Evolutionary conservation across 2,113 vertebrate genomes (phyloP), one percentile per base, ranked within the genome.

Genomic region (Microcebus murinus): DNA sequence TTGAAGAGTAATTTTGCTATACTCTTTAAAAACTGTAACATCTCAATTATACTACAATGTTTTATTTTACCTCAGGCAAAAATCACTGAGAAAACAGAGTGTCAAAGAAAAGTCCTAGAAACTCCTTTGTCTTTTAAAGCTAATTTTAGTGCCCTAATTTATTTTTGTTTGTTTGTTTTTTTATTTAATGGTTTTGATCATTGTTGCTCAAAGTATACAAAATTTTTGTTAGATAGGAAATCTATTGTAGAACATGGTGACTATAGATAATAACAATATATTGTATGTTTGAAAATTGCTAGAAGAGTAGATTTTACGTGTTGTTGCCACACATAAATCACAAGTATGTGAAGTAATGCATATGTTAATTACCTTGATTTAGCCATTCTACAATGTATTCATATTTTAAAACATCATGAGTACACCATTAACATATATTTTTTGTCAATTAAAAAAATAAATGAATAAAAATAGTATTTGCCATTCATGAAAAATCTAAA

Each of bases 1-100:
- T 67, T 67, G 48, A 63, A 92, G 61, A 88, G 27, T 74, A 90
- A 94, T 88, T 88, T 83, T 48, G 92, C 70, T 59, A 13, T 15
- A 68, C 50, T 61, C 94, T 89, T 86, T 63, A 87, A 76, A n/a
- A 92, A 82, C 1, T 25, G 50, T 65, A 80, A 76, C 2, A 42
- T 92, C 95, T 81, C 36, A 45, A 57, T 42, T 85, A 52, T 81
- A 29, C 12, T 70, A 80, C 29, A 70, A 2, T 10, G 87, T 68
- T 95, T 87, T 93, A 52, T 77, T 94, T 80, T 20, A 20, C n/a
- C 13, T 70, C 31, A 29, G 29, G 15, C 25, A 65, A 86, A 42
- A 92, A 86, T 21, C n/a, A 77, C 25, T 45, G 8, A 86, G 50
- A 73, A 94, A 88, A 86, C 25, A 48, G 71, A 29, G 5, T 70